These are phyloP conservation scores for Selene dorsalis DNA, from an alignment of 2,797 vertebrate species.

Conservation along the genomic window DNA sequence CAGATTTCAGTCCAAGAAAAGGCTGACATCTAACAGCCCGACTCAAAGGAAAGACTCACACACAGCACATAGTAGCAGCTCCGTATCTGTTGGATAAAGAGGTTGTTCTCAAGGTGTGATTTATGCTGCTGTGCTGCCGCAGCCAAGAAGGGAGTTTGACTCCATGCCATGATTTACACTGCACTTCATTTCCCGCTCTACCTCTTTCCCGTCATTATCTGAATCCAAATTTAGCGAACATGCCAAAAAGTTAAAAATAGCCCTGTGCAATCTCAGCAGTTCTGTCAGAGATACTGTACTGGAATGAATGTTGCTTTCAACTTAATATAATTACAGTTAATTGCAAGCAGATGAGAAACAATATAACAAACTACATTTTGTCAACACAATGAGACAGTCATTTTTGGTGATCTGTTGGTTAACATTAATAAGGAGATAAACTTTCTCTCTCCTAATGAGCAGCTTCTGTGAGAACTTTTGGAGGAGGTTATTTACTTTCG, in stretches of 20 bases:
- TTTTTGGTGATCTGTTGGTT: neutral
- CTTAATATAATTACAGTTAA: neutral
- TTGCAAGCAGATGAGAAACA: neutral
- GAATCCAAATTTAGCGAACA: slow-evolving; percentile 40
- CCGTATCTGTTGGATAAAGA: slow-evolving; percentile 59
- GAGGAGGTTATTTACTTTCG: slow-evolving; percentile 2
- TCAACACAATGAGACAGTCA: neutral
- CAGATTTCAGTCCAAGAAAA: slow-evolving; percentile 45
- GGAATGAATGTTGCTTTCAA: neutral
- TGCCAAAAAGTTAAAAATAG: slow-evolving; percentile 66
- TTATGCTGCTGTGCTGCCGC: slow-evolving; percentile 53
- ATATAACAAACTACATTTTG: neutral
- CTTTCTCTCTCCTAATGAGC: slow-evolving; percentile 7
- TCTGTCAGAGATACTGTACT: slow-evolving; percentile 20
- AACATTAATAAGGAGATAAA: neutral
- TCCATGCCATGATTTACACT: slow-evolving; percentile 50
- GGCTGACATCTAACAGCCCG: slow-evolving; percentile 32
- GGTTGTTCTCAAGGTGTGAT: slow-evolving; percentile 56
- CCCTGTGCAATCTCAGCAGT: slow-evolving; percentile 37
- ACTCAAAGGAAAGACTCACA: slow-evolving; percentile 21
- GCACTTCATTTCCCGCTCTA: slow-evolving; percentile 33
- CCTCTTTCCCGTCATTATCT: slow-evolving; percentile 61
- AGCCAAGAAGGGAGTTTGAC: slow-evolving; percentile 47
- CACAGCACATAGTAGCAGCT: slow-evolving; percentile 33
- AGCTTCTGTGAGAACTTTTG: neutral